These are phyloP conservation scores for Zosterops borbonicus DNA, from an alignment of 2,113 vertebrate species.

Conservation along the genomic window DNA sequence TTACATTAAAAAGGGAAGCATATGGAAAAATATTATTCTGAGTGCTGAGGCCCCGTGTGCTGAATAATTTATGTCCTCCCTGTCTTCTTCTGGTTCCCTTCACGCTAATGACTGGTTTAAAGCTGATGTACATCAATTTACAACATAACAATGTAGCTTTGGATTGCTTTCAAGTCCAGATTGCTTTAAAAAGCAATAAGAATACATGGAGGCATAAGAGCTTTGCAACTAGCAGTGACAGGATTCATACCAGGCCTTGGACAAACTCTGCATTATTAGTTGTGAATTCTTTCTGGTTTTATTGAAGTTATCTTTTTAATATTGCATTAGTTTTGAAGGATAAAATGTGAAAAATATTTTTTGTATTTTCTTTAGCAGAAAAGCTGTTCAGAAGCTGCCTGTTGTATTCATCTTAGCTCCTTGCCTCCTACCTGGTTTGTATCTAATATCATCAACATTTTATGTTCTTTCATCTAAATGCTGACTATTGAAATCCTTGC, in stretches of 20 bases:
- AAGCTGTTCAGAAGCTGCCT: background rate
- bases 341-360: constrained; percentile 3
- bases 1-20: constrained; percentile 4
- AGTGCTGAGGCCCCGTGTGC: background rate
- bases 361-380: background rate
- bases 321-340: constrained; percentile 21
- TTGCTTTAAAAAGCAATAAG: constrained; percentile 42
- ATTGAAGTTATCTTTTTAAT: constrained; percentile 11
- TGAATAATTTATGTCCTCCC: constrained; percentile 47
- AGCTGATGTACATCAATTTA: constrained; percentile 38
- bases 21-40: constrained; percentile 11
- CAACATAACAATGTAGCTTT: constrained; percentile 28
- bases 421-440: background rate
- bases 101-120: constrained; percentile 36
- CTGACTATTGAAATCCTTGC: background rate
- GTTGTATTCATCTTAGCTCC: background rate
- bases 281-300: constrained; percentile 13
- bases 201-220: background rate
- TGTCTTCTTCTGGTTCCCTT: constrained; percentile 19
- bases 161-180: constrained; percentile 43
- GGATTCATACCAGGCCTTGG: background rate
- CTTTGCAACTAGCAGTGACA: background rate
- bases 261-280: background rate
- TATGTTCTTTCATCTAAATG: background rate
- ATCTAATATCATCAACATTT: background rate